Conservation (phyloP, 2,113 vertebrate species). For the Cheilinus undulatus region DNA sequence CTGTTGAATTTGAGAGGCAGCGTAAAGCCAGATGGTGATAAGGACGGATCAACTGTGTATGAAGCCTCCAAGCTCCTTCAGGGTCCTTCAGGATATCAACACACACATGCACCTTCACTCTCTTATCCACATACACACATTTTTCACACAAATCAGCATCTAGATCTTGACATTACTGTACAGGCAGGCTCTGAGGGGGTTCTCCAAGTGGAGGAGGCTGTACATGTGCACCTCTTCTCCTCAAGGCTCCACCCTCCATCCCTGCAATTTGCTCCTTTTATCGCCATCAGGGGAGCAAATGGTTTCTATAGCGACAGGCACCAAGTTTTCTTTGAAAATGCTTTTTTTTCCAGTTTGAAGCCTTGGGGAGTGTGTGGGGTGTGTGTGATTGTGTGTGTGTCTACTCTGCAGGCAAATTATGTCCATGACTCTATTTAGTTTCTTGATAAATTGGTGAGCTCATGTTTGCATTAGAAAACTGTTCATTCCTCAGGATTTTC, state of each 20-base stretch:
- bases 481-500: background rate
- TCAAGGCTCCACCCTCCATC: conserved; percentile 62
- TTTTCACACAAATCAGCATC: conserved; percentile 61
- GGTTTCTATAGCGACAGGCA: conserved; percentile 81
- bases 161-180: conserved; percentile 61
- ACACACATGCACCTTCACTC: background rate
- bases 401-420: background rate
- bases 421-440: conserved; percentile 6
- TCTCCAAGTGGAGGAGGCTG: conserved; percentile 15
- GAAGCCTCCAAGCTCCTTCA: conserved; percentile 5
- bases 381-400: conserved; percentile 2
- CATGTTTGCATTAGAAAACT: background rate
- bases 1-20: conserved; percentile 32
- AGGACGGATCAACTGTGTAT: conserved; percentile 16
- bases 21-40: conserved; percentile 28
- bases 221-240: conserved; percentile 34
- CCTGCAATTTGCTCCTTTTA: conserved; percentile 78
- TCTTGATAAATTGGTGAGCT: conserved; percentile 1
- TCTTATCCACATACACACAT: conserved; percentile 17
- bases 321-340: conserved; percentile 55
- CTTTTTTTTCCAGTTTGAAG: conserved; percentile 42
- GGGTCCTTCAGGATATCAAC: background rate
- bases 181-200: conserved; percentile 31
- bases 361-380: background rate
- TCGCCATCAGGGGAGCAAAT: conserved; percentile 70